Evolutionary conservation across 2,888 invertebrate species (phyloP).

Genomic region (Acronicta aceris): DNA sequence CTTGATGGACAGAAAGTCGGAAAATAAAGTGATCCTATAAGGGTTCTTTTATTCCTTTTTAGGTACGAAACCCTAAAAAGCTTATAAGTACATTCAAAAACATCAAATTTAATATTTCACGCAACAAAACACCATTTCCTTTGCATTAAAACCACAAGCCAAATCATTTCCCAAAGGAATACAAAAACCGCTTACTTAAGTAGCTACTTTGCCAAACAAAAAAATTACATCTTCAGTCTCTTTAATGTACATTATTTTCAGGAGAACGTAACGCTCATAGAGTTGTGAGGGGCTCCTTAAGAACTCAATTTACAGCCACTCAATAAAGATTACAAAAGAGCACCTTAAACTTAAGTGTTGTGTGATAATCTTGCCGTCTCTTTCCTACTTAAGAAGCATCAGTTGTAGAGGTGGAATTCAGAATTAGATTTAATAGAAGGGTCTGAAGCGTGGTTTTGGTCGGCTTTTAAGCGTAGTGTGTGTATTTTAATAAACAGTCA

Average conservation of each 20-base stretch:
- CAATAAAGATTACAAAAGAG: constrained; percentile 72
- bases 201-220: constrained; percentile 42
- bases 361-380: constrained; percentile 67
- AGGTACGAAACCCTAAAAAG: not conserved
- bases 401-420: constrained; percentile 50
- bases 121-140: constrained; percentile 16
- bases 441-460: constrained; percentile 9
- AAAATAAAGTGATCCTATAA: too few species aligned
- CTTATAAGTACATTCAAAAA: constrained; percentile 4
- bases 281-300: constrained; percentile 52
- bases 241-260: constrained; percentile 42
- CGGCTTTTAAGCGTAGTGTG: constrained; percentile 1
- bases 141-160: constrained; percentile 31
- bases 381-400: constrained; percentile 60
- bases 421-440: constrained; percentile 53
- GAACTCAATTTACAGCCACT: constrained; percentile 74
- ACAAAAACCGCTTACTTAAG: constrained; percentile 42
- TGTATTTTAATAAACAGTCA: too few species aligned
- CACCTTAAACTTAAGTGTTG: constrained; percentile 71
- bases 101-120: constrained; percentile 22
- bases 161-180: constrained; percentile 45
- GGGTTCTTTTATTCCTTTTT: too few species aligned
- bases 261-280: constrained; percentile 43
- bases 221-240: constrained; percentile 38
- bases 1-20: too few species aligned